Base-by-base conservation (phyloP, 2,888 invertebrate genomes). In the Glaucopsyche alexis region DNA sequence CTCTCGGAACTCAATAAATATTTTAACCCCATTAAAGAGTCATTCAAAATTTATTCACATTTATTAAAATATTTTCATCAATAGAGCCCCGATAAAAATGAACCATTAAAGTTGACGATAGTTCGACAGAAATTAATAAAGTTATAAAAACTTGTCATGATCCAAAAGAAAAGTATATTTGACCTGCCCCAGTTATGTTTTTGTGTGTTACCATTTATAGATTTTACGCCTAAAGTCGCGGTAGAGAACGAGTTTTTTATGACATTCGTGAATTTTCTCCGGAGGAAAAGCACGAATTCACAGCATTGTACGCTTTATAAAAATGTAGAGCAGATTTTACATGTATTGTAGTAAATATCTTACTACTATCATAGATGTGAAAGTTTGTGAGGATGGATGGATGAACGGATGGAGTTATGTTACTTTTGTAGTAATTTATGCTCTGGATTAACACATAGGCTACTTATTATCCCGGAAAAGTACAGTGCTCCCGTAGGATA, bases 201-300 rank as follows among this genome's bases (percentile, higher is more conserved):
- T 65, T 64, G 29, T 64, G 29, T 66, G 66, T 66, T n/a, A 66
- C 40, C 64, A 40, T 66, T 66, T 66, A 66, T 9, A n/a, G n/a
- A n/a, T 42, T 42, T 66, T 42, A 9, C 42, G 42, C 40, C 42
- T 11, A 64, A 40, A 66, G 60, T 60, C 60, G 60, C 29, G 38
- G 60, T 13, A 14, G 2, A 60, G 11, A 60, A 9, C 8, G 13
- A 11, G 47, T 60, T 60, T 52, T 60, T 60, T 60, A 19, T 60
- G 60, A 60, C 11, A 29, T 60, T 60, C 60, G 60, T 60, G 60
- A 60, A 38, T 13, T 60, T 60, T 60, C 60, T 60, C 29, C 14
- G 5, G 11, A 55, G 19, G 16, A 19, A 55, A 38, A 60, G 29
- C 29, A 38, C 14, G 29, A 60, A 60, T 55, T 9, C 9, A 2